Percentiles rank a stretch among this genome's conserved stretches.
phyloP scores from a whole-genome alignment of 2,113 vertebrate species.

The Melanerpes aurifrons region DNA sequence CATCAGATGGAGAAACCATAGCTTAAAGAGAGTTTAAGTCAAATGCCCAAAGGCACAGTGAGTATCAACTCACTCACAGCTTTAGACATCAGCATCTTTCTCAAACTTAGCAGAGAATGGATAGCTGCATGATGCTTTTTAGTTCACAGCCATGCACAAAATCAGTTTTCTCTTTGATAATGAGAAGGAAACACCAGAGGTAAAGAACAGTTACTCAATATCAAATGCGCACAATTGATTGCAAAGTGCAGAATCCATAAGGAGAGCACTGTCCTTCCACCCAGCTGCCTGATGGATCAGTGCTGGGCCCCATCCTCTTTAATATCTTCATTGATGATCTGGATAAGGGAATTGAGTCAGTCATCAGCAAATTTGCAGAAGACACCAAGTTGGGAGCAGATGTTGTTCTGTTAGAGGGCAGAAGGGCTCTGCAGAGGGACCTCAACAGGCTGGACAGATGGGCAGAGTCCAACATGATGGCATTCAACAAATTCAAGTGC shows the following conservation, averaged over 20 bases:
- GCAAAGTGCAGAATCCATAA: background rate
- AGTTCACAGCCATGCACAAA: background rate
- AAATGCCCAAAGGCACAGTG: background rate
- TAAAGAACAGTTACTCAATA: background rate
- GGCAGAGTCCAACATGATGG: too few relatives aligned
- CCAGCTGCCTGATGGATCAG: background rate
- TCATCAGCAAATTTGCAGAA: too few relatives aligned
- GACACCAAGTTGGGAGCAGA: too few relatives aligned
- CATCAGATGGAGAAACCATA: background rate
- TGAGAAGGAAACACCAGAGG: background rate
- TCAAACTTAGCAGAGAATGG: background rate
- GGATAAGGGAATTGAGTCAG: too few relatives aligned
- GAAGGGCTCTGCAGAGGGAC: too few relatives aligned
- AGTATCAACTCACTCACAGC: too few relatives aligned
- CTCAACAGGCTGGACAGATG: too few relatives aligned
- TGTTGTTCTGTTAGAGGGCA: too few relatives aligned
- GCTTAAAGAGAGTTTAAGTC: background rate
- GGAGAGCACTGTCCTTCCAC: background rate
- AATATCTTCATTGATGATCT: too few relatives aligned
- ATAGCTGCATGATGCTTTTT: background rate
- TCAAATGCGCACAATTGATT: accelerated
- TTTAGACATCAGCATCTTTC: background rate
- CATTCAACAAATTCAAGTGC: too few relatives aligned
- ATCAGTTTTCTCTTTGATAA: background rate
- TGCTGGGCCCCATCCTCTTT: too few relatives aligned